Percentiles rank a stretch among this genome's conserved stretches.
These are phyloP conservation scores for Podiceps cristatus DNA, from an alignment of 2,113 vertebrate species.

Conservation along the genomic window DNA sequence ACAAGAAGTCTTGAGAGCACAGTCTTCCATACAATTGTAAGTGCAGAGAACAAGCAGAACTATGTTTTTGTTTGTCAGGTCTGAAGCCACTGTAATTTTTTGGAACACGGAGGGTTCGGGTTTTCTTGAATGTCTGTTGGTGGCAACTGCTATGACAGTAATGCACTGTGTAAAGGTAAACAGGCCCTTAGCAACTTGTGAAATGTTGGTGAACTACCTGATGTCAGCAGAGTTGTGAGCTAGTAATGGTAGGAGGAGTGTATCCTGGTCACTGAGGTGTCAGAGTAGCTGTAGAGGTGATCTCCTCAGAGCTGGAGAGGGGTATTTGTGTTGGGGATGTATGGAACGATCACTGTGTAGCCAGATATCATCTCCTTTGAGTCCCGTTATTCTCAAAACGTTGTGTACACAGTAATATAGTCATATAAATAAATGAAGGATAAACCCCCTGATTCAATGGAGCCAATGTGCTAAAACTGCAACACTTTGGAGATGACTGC, in stretches of 20 bases:
- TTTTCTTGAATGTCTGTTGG: not conserved
- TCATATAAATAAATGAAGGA: not conserved
- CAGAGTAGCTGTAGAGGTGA: not conserved
- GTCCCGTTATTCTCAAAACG: not conserved
- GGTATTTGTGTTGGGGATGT: not conserved
- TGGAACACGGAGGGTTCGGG: not conserved
- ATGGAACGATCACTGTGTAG: accelerated
- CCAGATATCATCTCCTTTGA: not conserved
- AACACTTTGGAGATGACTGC: not conserved
- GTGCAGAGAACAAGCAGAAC: not conserved
- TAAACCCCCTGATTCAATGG: accelerated
- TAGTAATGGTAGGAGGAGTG: accelerated
- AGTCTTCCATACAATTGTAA: not conserved
- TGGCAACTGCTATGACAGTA: not conserved
- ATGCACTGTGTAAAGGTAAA: not conserved
- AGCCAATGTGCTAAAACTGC: not conserved
- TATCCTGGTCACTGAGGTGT: not conserved
- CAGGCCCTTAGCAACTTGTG: not conserved
- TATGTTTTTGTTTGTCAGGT: not conserved
- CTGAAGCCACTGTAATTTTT: not conserved
- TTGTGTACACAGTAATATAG: not conserved
- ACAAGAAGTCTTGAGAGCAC: not conserved
- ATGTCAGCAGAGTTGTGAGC: not conserved
- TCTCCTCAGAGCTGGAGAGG: not conserved
- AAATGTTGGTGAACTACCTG: not conserved